These are phyloP conservation scores for Antrozous pallidus DNA, from an alignment of 2,797 vertebrate species.

Conservation along the genomic window DNA sequence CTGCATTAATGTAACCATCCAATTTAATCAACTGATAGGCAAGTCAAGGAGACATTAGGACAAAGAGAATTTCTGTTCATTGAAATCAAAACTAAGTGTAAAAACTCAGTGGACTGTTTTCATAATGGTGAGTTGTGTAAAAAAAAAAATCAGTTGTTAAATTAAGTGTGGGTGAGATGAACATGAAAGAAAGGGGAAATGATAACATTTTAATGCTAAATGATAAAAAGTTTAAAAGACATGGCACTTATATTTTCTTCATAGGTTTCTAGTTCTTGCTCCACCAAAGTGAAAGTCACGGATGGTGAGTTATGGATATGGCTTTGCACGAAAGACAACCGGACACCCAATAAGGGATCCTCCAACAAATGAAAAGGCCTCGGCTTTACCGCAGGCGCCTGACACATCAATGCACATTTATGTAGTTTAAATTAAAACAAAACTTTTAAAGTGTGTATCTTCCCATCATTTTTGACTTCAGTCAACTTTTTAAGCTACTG, in stretches of 20 bases:
- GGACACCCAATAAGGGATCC: background rate
- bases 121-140: background rate
- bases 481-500: background rate
- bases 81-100: background rate
- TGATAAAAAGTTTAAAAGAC: background rate
- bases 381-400: background rate
- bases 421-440: background rate
- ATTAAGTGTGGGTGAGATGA: background rate
- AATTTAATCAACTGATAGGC: background rate
- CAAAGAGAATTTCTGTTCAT: slow-evolving; percentile 7
- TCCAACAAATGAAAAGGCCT: background rate
- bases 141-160: background rate
- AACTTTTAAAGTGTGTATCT: background rate
- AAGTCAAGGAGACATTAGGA: background rate
- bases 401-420: background rate
- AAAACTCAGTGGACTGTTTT: background rate
- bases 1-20: background rate
- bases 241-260: background rate
- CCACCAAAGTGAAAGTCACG: background rate
- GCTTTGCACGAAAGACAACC: slow-evolving; percentile 11
- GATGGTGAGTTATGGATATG: background rate
- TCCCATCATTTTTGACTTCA: background rate
- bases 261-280: background rate
- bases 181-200: background rate
- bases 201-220: background rate